Evolutionary conservation across 2,888 invertebrate genomes (phyloP), one percentile per base, ranked within the genome.

Genomic region (Drosophila paucipuncta): DNA sequence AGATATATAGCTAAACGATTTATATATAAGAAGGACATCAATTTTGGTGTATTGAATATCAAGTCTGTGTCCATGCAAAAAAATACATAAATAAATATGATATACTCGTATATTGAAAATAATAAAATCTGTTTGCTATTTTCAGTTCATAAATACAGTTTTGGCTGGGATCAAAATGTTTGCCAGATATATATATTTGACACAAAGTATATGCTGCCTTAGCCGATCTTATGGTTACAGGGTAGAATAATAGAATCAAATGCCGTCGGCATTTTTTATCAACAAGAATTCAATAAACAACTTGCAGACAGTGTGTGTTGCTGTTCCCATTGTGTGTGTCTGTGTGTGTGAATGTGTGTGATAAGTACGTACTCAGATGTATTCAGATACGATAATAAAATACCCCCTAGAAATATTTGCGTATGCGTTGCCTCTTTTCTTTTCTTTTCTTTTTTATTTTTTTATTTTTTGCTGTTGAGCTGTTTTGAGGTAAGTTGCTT

Each of bases 241-340:
- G 39, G 61, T 53, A n/a, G 16, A 60, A 33, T 58, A 60, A 75
- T 49, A 59, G 66, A 62, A 65, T 70, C 54, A 59, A 75, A 66
- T 54, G 68, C 64, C 52, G 33, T 0, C 11, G 55, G 77, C 65
- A 25, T 37, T 61, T 58, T 52, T 25, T 53, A 54, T 59, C 53
- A 61, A 62, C 61, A 76, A 35, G 49, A 68, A 68, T 76, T 77
- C 77, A 64, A 77, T 69, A 77, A 77, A 68, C 78, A 77, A 69
- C n/a, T 52, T 59, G 25, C 54, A 55, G 66, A 57, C 39, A 35
- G 31, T 4, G n/a, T 4, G 16, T 41, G 30, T 31, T 31, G 31
- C 18, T 53, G 22, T 11, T 41, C 22, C 28, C 7, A 37, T 16
- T 62, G 55, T 37, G 37, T 35, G 35, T 35, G 37, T 55, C 53